Base-by-base conservation (phyloP, 2,888 invertebrate genomes). In the Drosophila affinis region DNA sequence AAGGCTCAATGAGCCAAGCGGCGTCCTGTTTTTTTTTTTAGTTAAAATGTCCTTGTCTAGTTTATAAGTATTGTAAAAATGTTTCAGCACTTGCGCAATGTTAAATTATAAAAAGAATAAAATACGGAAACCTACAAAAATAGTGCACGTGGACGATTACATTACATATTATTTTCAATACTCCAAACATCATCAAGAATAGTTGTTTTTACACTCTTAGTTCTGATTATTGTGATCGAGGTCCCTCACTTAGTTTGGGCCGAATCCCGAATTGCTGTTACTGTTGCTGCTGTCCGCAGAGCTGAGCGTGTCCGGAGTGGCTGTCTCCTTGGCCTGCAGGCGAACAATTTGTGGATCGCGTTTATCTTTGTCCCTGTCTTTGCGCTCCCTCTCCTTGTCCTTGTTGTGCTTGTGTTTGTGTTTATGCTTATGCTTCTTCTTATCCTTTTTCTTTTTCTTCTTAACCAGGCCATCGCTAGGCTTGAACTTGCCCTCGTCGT, bases 321-420 rank as follows among this genome's bases (percentile, higher is more conserved):
- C 91, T 45, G 91, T 89, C 18, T 91, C 92, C 54, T 91, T 91
- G 3, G 81, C 67, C 76, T 91, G 90, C 49, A 92, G 74, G 7
- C 92, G 87, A 4, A 90, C 89, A 17, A 92, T 90, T 34, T 81
- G 90, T 9, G 92, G 91, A 81, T 92, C 91, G 47, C 88, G 90
- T 76, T 91, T 91, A 12, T 93, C 93, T 63, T 93, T 92, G 55
- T 92, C 92, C 34, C 91, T 91, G 48, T 93, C 93, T 21, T 94
- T 94, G 60, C 93, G 92, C 12, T 92, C 92, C 46, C 92, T 92
- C 39, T 94, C 94, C 68, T 87, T 90, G 1, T 89, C 80, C 88
- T 95, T 93, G 57, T 94, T 96, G 91, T 98, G 97, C 90, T 98
- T 98, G 92, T 97, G 95, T 88, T 95, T 96, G 86, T 96, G 95